Base-by-base conservation (phyloP, 2,888 invertebrate genomes). In the Patella depressa region DNA sequence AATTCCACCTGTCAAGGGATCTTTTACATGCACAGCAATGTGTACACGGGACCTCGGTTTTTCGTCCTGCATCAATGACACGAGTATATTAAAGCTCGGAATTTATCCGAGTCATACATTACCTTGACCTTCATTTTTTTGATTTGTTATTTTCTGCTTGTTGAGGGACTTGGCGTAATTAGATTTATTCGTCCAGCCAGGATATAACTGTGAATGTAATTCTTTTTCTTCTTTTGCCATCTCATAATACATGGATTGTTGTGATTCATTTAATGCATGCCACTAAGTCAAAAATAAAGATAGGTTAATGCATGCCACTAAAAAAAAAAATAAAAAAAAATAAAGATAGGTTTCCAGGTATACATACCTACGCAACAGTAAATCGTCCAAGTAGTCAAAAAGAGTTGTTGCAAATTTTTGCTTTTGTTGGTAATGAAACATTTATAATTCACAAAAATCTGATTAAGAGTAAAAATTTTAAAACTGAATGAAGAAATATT, bases 231-330 rank as follows among this genome's bases (percentile, higher is more conserved):
- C 97, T 92, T 98, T 95, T 93, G 99, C 99, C 95, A 98, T 98
- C 95, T 99, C 98, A 95, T 99, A 99, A 96, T 99, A 99, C 94
- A 98, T 98, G 94, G 98, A 97, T 94, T 99, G 99, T 94, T 99
- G 99, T 94, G 98, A 98, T 93, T 98, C 96, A 94, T 96, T 97
- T 94, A 99, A 95, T 93, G 97, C 97, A 94, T 99, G 99, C 99
- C 99, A 99, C 97, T 98, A 94, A 79, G 84, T 85, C 5, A 45
- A 45, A 4, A 45, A 45, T 45, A 45, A 5, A 5, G 3, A 34
- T 24, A 24, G 24, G 24, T 24, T 24, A 99, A 95, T 93, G 97
- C 97, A 94, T 99, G 99, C 99, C 99, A 99, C 97, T 98, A 94
- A 76, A 85, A 85, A 55, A 71, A 75, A 77, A 24, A 24, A 24